Percentiles rank a stretch among this genome's conserved stretches.
These are phyloP conservation scores for Agrochola litura DNA, from an alignment of 2,888 invertebrate genomes.

Conservation along the genomic window DNA sequence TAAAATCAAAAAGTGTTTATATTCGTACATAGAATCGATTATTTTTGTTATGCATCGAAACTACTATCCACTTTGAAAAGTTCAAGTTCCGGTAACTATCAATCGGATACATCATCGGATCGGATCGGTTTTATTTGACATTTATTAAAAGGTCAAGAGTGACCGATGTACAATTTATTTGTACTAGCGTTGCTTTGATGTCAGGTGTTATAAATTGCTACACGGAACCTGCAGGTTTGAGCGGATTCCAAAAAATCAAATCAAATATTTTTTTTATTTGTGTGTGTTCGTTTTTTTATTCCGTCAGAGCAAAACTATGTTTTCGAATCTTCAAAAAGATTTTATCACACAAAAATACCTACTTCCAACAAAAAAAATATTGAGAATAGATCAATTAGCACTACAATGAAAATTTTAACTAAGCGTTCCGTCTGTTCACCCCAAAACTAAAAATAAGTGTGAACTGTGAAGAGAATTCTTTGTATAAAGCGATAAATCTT, in stretches of 20 bases:
- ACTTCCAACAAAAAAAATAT: background rate
- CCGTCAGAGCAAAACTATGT: background rate
- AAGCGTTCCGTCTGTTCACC: slow-evolving; percentile 25
- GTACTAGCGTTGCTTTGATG: background rate
- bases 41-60: background rate
- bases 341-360: background rate
- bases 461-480: slow-evolving; percentile 2
- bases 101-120: background rate
- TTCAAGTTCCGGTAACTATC: background rate
- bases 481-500: slow-evolving; percentile 28
- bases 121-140: background rate
- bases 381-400: slow-evolving; percentile 3
- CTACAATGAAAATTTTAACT: background rate
- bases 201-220: background rate
- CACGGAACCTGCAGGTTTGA: background rate
- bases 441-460: slow-evolving; percentile 34
- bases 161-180: background rate
- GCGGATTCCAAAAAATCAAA: too few species aligned
- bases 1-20: background rate
- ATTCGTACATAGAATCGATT: background rate
- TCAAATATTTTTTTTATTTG: too few species aligned
- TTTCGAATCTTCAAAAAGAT: background rate
- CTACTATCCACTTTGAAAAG: background rate
- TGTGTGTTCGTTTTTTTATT: too few species aligned
- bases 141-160: slow-evolving; percentile 9